Conservation (phyloP, 1,140 invertebrate species). For the Stegodyphus dumicola region DNA sequence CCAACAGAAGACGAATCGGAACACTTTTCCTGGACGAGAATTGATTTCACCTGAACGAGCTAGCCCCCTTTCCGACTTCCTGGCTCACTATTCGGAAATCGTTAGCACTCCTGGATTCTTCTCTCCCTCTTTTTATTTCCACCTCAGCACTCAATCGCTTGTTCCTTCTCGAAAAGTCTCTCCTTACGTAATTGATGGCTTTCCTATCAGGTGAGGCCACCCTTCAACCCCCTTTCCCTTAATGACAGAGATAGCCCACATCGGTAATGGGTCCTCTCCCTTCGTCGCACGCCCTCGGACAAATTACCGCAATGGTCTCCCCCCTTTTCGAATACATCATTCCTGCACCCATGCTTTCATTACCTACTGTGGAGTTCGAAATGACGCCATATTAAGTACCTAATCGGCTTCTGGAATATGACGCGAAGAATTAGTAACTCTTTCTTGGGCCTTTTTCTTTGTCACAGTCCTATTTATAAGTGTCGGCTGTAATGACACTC, state of each 20-base stretch:
- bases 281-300: neutral
- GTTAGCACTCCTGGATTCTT: conserved; percentile 47
- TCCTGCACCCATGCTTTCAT: conserved; percentile 14
- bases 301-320: conserved; percentile 11
- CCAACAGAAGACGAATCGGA: conserved; percentile 12
- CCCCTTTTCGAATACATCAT: too few relatives aligned
- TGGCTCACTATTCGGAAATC: conserved; percentile 50
- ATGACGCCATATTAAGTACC: conserved; percentile 20
- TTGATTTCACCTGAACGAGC: conserved; percentile 52
- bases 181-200: conserved; percentile 53
- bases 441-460: too few relatives aligned
- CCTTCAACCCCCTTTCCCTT: conserved; percentile 23
- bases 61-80: conserved; percentile 16
- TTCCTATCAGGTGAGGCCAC: conserved; percentile 54
- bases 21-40: conserved; percentile 13
- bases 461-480: too few relatives aligned
- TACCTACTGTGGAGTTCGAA: conserved; percentile 20
- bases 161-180: conserved; percentile 32
- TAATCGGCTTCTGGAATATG: conserved; percentile 5
- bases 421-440: too few relatives aligned
- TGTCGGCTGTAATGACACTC: too few relatives aligned
- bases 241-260: conserved; percentile 51
- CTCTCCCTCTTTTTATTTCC: conserved; percentile 24
- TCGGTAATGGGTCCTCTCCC: conserved; percentile 25
- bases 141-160: conserved; percentile 47